phyloP scores from a whole-genome alignment of 2,113 vertebrate species.

The Peromyscus californicus region DNA sequence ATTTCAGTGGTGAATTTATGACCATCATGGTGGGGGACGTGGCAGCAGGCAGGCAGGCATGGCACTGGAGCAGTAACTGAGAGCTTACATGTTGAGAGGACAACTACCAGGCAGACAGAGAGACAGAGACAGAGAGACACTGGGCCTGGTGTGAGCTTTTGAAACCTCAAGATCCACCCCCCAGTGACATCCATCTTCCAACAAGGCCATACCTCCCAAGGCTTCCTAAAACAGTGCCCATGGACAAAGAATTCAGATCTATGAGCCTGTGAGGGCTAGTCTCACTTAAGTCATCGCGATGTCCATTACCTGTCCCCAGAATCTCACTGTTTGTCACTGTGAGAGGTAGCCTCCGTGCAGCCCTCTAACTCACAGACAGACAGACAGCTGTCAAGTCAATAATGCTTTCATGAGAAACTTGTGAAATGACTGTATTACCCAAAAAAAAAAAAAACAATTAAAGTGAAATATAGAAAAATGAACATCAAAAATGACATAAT shows the following conservation, averaged over 20 bases:
- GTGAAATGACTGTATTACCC: not conserved
- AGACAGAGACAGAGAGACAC: not conserved
- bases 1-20: not conserved
- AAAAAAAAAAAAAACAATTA: not conserved
- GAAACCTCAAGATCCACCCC: not conserved
- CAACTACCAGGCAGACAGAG: not conserved
- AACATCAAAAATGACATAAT: conserved; percentile 26
- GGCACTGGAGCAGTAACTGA: not conserved
- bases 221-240: not conserved
- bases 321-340: not conserved
- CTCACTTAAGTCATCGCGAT: not conserved
- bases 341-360: not conserved
- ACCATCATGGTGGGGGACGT: not conserved
- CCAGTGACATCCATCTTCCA: not conserved
- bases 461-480: conserved; percentile 4
- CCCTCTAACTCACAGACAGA: not conserved
- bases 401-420: conserved; percentile 4
- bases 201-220: not conserved
- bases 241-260: not conserved
- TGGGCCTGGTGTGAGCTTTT: not conserved
- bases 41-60: not conserved
- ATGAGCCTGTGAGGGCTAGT: not conserved
- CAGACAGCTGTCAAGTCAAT: not conserved
- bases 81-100: not conserved
- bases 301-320: not conserved